Base-by-base conservation (phyloP, 2,888 invertebrate species). In the Cerastis leucographa region DNA sequence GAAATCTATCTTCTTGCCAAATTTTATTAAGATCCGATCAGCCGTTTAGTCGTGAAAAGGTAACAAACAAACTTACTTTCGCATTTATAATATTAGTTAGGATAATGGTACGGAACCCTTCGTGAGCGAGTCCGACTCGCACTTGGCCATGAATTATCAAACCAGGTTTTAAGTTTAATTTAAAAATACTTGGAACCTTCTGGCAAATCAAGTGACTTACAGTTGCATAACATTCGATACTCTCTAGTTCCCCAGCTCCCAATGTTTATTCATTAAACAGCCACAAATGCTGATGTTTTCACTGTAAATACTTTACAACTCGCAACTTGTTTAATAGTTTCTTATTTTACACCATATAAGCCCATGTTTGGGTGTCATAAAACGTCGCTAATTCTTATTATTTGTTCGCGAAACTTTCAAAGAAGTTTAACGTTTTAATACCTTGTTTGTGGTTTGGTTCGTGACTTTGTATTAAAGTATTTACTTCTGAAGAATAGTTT, bases 321-420 rank as follows among this genome's bases (percentile, higher is more conserved):
- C 83, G 88, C 89, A 89, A 90, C 88, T 90, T 88, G 85, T 88
- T 89, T 90, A 91, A 90, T 90, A 92, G 86, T 87, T 87, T 85
- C 89, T 90, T 89, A 89, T 88, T 87, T 88, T 88, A 78, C 72
- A 78, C 78, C 88, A 81, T 86, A 71, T 86, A 75, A 77, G 49
- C 12, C 87, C 85, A 85, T 91, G 89, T 93, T 93, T 91, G 90
- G 84, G 74, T 82, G 90, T 87, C 85, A 89, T 92, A 89, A 92
- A 91, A 90, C 79, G 88, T 91, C 90, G 94, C 93, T 94, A 94
- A 94, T 94, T 92, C 91, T 89, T 88, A 83, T 91, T 93, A 89
- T 95, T 93, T 95, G 92, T 91, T 80, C 89, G 94, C 90, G 90
- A 95, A 93, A 91, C 85, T 89, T 86, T 83, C 84, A 85, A 85